These are phyloP conservation scores for Agonum fuliginosum DNA, from an alignment of 2,888 invertebrate species.

Conservation along the genomic window DNA sequence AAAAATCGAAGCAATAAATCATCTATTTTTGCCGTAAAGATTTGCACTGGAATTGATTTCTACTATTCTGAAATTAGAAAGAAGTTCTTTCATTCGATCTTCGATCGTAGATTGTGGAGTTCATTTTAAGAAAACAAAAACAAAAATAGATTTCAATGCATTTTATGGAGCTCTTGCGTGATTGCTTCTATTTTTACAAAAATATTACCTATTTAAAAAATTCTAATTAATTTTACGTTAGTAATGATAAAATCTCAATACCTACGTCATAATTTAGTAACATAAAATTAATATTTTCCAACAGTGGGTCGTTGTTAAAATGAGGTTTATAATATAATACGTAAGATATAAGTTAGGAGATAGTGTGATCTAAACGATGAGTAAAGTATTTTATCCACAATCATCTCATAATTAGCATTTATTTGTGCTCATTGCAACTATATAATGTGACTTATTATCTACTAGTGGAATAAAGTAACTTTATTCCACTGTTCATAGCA, in stretches of 20 bases:
- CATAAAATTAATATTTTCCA: too few species aligned
- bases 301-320: too few species aligned
- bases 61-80: not conserved
- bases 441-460: too few species aligned
- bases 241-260: not conserved
- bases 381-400: too few species aligned
- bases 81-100: not conserved
- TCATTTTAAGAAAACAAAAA: conserved; percentile 24
- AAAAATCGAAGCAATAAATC: not conserved
- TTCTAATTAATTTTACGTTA: not conserved
- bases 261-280: not conserved
- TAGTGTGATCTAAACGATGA: too few species aligned
- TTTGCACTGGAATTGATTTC: not conserved
- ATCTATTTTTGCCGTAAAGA: not conserved
- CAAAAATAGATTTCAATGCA: not conserved
- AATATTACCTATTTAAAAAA: conserved; percentile 2
- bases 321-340: too few species aligned
- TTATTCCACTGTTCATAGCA: too few species aligned
- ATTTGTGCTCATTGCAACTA: too few species aligned
- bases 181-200: conserved; percentile 1
- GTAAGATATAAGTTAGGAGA: too few species aligned
- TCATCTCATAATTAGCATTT: too few species aligned
- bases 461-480: too few species aligned
- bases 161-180: conserved; percentile 34
- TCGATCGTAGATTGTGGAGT: not conserved